Conservation (phyloP, 2,797 vertebrate species). For the Manis javanica region DNA sequence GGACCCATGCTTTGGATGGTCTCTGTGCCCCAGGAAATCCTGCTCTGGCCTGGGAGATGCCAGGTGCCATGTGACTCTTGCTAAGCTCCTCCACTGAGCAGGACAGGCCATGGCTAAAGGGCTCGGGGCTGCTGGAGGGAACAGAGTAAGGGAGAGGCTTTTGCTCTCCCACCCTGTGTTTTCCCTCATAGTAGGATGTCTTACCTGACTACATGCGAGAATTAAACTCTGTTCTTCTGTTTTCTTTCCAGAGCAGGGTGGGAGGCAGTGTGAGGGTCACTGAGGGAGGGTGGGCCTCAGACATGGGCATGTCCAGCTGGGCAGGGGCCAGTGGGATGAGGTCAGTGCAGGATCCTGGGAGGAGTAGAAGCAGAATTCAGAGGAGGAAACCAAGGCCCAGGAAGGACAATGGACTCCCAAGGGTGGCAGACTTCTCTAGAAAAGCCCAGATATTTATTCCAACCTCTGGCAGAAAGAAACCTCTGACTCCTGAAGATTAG, state of each 20-base stretch:
- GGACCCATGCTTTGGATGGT: not conserved
- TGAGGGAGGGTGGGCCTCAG: not conserved
- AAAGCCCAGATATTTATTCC: not conserved
- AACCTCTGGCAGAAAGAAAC: no score
- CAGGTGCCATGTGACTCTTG: fast-evolving
- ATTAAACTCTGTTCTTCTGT: not conserved
- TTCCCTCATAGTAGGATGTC: not conserved
- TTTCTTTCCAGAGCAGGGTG: not conserved
- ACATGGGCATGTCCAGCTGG: not conserved
- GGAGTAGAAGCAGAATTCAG: not conserved
- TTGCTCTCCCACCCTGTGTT: fast-evolving
- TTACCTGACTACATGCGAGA: fast-evolving
- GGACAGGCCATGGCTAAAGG: not conserved
- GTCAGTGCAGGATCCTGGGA: not conserved
- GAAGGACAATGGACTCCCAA: fast-evolving
- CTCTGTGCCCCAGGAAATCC: not conserved
- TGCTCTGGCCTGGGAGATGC: not conserved
- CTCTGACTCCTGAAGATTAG: not conserved
- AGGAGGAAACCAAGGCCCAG: not conserved
- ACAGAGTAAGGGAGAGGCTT: not conserved
- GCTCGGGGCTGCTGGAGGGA: no score
- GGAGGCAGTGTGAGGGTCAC: no score
- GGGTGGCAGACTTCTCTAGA: not conserved
- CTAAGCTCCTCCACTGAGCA: fast-evolving
- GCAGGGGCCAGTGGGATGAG: not conserved